phyloP scores from a whole-genome alignment of 2,797 vertebrate species.

The Tapirus indicus region DNA sequence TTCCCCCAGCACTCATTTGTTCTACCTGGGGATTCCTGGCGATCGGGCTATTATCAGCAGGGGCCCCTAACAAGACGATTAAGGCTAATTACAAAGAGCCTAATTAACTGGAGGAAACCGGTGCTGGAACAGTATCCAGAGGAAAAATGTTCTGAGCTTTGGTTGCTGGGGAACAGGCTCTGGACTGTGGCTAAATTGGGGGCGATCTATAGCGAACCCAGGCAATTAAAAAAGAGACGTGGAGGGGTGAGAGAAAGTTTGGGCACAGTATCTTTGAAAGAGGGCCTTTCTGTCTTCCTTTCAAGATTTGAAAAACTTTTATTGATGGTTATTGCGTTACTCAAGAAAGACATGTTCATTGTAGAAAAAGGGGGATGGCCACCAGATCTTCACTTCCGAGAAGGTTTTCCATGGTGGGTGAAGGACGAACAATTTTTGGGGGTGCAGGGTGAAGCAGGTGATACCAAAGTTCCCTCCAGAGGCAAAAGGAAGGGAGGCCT shows the following conservation, averaged over 20 bases:
- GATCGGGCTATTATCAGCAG: conserved; percentile 82
- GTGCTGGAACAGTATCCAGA: conserved; percentile 87
- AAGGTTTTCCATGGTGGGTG: background rate
- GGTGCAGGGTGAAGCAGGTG: background rate
- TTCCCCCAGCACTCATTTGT: conserved; percentile 59
- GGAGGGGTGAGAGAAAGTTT: conserved; percentile 78
- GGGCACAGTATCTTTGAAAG: conserved; percentile 71
- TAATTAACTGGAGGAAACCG: conserved; percentile 88
- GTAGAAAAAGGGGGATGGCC: background rate
- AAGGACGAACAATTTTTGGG: background rate
- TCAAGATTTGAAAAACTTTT: conserved; percentile 36
- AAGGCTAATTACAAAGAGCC: conserved; percentile 88
- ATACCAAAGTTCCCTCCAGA: background rate
- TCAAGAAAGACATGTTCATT: background rate
- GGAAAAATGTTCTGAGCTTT: conserved; percentile 85
- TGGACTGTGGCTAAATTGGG: conserved; percentile 85
- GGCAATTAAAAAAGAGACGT: conserved; percentile 78
- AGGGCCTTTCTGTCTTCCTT: conserved; percentile 64
- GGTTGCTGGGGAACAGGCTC: conserved; percentile 88
- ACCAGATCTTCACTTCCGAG: background rate
- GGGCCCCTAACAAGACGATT: conserved; percentile 85
- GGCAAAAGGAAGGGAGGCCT: background rate
- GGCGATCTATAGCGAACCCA: conserved; percentile 78
- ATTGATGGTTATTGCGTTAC: background rate
- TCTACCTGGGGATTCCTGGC: conserved; percentile 80